Conservation (phyloP, 2,113 vertebrate genomes). For the Pygoscelis adeliae region DNA sequence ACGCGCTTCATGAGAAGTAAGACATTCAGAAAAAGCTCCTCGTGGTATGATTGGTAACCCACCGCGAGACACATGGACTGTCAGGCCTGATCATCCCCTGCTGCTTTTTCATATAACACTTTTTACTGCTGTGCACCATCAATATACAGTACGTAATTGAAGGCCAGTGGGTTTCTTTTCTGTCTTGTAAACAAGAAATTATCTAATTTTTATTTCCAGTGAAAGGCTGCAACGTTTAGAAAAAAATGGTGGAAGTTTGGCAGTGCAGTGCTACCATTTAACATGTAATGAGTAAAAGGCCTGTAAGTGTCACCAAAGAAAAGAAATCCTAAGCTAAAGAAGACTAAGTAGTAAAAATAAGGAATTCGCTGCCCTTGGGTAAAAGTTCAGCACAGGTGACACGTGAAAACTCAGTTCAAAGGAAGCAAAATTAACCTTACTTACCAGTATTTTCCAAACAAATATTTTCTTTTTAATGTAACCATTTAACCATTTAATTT, state of each 20-base stretch:
- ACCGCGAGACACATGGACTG: background rate
- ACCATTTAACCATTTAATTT: background rate
- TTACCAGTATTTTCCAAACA: background rate
- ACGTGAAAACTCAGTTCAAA: background rate
- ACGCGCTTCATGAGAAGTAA: background rate
- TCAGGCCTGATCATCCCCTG: background rate
- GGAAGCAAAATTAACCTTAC: background rate
- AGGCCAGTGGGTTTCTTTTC: background rate
- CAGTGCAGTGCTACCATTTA: background rate
- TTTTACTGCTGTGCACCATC: background rate
- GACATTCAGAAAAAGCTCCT: background rate
- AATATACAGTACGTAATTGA: background rate
- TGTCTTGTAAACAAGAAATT: background rate
- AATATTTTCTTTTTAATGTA: background rate
- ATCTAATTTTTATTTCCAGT: background rate
- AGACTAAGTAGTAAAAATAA: background rate
- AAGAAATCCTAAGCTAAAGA: background rate
- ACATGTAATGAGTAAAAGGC: background rate
- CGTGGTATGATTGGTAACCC: background rate
- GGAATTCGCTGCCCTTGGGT: background rate
- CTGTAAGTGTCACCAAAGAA: background rate
- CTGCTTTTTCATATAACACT: constrained; percentile 4
- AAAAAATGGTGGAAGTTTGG: background rate
- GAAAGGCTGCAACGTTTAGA: background rate
- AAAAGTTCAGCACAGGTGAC: background rate